phyloP scores from a whole-genome alignment of 2,797 vertebrate species.

The Anas bahamensis region DNA sequence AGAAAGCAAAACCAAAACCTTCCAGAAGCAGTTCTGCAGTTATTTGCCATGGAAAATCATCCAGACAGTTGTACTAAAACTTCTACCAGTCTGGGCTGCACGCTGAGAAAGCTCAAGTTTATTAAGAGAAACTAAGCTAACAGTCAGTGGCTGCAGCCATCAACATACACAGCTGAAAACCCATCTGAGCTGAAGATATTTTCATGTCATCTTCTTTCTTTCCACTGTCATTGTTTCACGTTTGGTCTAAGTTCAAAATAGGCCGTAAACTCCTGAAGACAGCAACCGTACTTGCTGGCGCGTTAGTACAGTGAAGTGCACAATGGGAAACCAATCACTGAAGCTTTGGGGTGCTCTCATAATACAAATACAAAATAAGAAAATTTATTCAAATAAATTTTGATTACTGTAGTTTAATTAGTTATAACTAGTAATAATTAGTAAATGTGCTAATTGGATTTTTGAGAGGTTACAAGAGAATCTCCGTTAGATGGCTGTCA shows the following conservation, averaged over 20 bases:
- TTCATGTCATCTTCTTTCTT: neutral
- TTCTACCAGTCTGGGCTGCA: neutral
- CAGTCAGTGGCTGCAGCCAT: neutral
- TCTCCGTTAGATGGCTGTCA: neutral
- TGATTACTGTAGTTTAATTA: constrained; percentile 67
- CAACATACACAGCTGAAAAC: neutral
- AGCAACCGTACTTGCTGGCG: accelerated
- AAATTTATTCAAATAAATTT: constrained; percentile 21
- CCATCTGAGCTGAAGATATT: neutral
- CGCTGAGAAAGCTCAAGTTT: neutral
- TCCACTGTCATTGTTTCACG: neutral
- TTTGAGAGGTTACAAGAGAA: constrained; percentile 28
- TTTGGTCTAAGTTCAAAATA: neutral
- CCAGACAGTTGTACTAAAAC: neutral
- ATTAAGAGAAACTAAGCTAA: neutral
- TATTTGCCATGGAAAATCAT: neutral
- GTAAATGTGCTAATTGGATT: constrained; percentile 60
- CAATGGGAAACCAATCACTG: neutral
- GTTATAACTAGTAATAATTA: constrained; percentile 66
- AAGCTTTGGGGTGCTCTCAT: neutral
- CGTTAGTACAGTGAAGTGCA: neutral
- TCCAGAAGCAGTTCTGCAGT: neutral
- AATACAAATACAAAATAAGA: neutral
- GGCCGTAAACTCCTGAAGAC: accelerated
- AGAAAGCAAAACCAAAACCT: neutral